Evolutionary conservation across 2,888 invertebrate genomes (phyloP).

Genomic region (Trimorus sp.): DNA sequence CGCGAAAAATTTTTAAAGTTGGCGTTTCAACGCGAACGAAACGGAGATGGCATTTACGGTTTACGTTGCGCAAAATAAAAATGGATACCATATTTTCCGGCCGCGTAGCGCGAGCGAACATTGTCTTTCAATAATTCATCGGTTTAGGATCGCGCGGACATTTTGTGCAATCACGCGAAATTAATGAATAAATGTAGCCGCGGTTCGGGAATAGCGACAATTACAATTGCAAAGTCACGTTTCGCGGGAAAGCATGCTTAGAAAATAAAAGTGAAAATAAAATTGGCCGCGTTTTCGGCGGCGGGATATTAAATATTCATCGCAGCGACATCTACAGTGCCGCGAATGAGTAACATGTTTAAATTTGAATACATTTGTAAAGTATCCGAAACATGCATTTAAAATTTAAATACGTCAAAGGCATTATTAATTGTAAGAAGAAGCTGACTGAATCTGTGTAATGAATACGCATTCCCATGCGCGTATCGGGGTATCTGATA

Average conservation of each 20-base stretch:
- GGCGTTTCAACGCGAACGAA: too few species aligned
- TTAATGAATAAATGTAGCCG: conserved; percentile 1
- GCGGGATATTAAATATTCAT: conserved; percentile 43
- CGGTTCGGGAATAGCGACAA: neutral
- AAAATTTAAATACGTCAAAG: conserved; percentile 51
- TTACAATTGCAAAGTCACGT: conserved; percentile 31
- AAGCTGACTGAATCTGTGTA: conserved; percentile 24
- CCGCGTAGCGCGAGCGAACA: too few species aligned
- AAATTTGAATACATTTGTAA: conserved; percentile 40
- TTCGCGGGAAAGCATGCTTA: conserved; percentile 15
- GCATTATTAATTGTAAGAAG: conserved; percentile 46
- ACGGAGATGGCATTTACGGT: too few species aligned
- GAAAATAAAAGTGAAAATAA: conserved; percentile 12
- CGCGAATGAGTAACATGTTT: conserved; percentile 31
- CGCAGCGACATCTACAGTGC: conserved; percentile 10
- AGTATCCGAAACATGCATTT: conserved; percentile 37
- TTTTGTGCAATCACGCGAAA: neutral
- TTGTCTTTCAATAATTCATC: too few species aligned
- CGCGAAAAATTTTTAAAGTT: too few species aligned
- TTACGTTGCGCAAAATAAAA: too few species aligned
- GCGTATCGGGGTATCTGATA: conserved; percentile 33
- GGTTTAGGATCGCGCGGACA: neutral
- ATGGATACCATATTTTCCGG: too few species aligned
- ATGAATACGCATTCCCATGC: conserved; percentile 3
- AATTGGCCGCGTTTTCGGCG: conserved; percentile 13